Conservation (phyloP, 2,888 invertebrate species). For the Dryobota labecula region DNA sequence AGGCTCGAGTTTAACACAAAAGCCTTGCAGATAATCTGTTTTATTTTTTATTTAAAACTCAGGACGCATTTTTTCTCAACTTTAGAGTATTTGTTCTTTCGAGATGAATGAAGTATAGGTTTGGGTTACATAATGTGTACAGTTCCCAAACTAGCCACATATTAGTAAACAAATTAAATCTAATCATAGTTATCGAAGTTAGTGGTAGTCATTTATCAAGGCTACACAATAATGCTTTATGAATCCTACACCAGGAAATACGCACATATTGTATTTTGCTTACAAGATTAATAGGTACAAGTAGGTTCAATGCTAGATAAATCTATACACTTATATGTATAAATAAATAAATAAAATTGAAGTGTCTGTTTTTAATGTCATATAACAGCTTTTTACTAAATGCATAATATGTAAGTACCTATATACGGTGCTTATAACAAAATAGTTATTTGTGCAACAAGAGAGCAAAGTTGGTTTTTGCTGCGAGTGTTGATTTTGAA, state of each 20-base stretch:
- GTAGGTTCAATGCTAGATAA: constrained; percentile 12
- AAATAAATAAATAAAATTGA: too few relatives aligned
- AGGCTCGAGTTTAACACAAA: not conserved
- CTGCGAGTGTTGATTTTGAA: too few relatives aligned
- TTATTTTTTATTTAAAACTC: not conserved
- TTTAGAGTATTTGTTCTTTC: not conserved
- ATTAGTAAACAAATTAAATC: constrained; percentile 22
- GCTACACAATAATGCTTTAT: constrained; percentile 13
- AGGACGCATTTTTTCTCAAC: not conserved
- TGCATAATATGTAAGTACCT: too few relatives aligned
- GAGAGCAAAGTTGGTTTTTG: too few relatives aligned
- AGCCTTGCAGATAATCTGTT: not conserved
- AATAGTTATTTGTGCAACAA: too few relatives aligned
- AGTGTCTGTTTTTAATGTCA: too few relatives aligned
- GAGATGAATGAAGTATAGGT: not conserved
- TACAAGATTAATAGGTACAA: constrained; percentile 4
- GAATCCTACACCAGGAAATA: constrained; percentile 17
- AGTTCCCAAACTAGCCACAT: not conserved
- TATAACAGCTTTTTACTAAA: too few relatives aligned
- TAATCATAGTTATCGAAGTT: constrained; percentile 27
- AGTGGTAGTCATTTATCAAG: constrained; percentile 15
- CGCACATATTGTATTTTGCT: constrained; percentile 7
- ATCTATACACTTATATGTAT: too few relatives aligned
- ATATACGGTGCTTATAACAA: too few relatives aligned
- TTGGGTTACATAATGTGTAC: too few relatives aligned